A percentile compares a stretch with the other conserved stretches of the same genome.
These are phyloP conservation scores for Coenonympha arcania DNA, from an alignment of 2,888 invertebrate genomes.

Conservation along the genomic window DNA sequence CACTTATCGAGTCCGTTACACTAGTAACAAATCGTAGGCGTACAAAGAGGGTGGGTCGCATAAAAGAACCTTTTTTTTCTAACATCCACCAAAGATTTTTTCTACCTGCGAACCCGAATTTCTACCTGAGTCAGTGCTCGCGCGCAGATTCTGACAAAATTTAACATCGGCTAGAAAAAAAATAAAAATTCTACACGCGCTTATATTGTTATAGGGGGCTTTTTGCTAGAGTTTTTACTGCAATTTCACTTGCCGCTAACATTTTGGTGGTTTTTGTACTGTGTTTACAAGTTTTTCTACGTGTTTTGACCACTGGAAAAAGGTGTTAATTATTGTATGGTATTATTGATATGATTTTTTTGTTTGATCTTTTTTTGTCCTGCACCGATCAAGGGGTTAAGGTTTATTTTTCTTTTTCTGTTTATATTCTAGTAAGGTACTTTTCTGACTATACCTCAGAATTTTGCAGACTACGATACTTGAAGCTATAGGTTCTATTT, in stretches of 20 bases:
- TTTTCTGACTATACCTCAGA: no score
- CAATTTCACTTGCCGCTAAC: slow-evolving; percentile 57
- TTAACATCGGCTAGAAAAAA: slow-evolving; percentile 36
- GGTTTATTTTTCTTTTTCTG: no score
- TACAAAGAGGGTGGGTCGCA: slow-evolving; percentile 63
- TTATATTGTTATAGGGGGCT: slow-evolving; percentile 50
- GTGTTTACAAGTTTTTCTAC: slow-evolving; percentile 47
- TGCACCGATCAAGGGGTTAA: no score
- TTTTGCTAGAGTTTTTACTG: slow-evolving; percentile 64
- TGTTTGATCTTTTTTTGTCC: background rate
- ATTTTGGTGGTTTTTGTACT: slow-evolving; percentile 49
- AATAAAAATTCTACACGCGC: slow-evolving; percentile 41
- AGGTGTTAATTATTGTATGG: slow-evolving; percentile 26
- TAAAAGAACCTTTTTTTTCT: slow-evolving; percentile 62
- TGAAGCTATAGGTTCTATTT: no score
- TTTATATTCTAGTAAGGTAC: no score
- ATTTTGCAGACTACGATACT: no score
- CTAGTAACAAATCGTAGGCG: slow-evolving; percentile 58
- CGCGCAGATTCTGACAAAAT: slow-evolving; percentile 64
- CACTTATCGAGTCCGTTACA: slow-evolving; percentile 24
- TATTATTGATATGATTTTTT: slow-evolving; percentile 10
- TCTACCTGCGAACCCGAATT: slow-evolving; percentile 68
- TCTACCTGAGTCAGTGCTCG: slow-evolving; percentile 56
- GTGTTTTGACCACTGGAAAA: slow-evolving; percentile 29
- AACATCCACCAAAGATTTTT: slow-evolving; percentile 61